Percentiles rank a stretch among this genome's conserved stretches.
Conservation (phyloP, 2,797 vertebrate species). For the Loris lydekkerianus region DNA sequence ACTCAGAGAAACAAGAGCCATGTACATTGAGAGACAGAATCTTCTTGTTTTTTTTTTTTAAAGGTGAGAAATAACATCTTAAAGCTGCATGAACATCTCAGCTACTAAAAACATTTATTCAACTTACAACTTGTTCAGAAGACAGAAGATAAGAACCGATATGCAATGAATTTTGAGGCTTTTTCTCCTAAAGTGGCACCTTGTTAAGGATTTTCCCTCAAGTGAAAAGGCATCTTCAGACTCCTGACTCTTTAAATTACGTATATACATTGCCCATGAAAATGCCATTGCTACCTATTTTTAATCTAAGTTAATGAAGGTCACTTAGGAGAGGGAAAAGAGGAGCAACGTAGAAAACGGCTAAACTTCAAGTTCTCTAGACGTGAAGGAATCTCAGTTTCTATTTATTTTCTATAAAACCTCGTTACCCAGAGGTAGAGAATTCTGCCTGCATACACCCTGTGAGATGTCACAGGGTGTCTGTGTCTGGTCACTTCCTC, state of each 20-base stretch:
- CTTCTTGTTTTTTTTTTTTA: background rate
- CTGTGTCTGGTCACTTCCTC: background rate
- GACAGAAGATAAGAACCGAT: background rate
- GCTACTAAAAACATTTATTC: conserved; percentile 4
- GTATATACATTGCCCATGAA: background rate
- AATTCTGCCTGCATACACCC: background rate
- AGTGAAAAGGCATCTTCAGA: background rate
- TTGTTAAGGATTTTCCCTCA: background rate
- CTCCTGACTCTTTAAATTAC: background rate
- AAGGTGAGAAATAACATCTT: conserved; percentile 43
- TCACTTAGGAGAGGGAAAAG: background rate
- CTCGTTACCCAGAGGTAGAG: background rate
- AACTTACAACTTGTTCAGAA: background rate
- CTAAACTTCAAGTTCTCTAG: background rate
- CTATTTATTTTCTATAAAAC: conserved; percentile 21
- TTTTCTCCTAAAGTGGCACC: background rate
- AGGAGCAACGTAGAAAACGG: background rate
- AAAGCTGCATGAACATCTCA: conserved; percentile 10
- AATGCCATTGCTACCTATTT: background rate
- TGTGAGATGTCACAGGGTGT: background rate
- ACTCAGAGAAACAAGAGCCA: background rate
- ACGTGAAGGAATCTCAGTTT: background rate
- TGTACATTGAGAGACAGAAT: background rate
- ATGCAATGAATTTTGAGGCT: background rate
- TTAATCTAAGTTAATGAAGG: background rate